Base-by-base conservation (phyloP, 2,888 invertebrate species). In the Morpho deidamia region DNA sequence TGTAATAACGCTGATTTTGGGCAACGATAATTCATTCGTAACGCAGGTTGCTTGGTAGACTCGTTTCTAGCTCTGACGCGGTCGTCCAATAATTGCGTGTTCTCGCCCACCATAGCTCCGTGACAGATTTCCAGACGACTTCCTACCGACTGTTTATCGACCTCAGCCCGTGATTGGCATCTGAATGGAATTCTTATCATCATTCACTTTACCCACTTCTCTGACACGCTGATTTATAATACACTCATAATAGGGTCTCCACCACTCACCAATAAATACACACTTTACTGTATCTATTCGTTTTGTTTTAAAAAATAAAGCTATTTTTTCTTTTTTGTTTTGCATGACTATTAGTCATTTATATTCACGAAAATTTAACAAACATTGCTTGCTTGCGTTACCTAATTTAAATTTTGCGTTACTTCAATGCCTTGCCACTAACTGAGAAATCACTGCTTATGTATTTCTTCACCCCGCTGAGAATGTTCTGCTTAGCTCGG, bases 401-500 rank as follows among this genome's bases (percentile, higher is more conserved):
- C 72, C 69, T 68, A 53, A 43, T 53, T 53, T 43, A 35, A 45
- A 83, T 81, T 74, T 85, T 81, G 83, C 76, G n/a, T n/a, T n/a
- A n/a, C 74, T 77, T 80, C 69, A 74, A 76, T 82, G 84, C 85
- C 88, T 85, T 89, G 89, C 87, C 88, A 89, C 88, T 89, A 89
- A 89, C 88, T 10, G 85, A 75, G 81, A 80, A 70, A 78, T 76
- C 83, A 87, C 84, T 68, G 88, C 89, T 88, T 89, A 74, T 78
- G 74, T 85, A 79, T 65, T 63, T 81, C 82, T 84, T 84, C 83
- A 83, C 81, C 79, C 78, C 74, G 87, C 88, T 89, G 86, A 86
- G 87, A 85, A 87, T 89, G 88, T 72, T 86, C 86, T 85, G 89
- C 88, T 89, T 89, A 79, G 86, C 83, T 80, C 81, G 82, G 79